Base-by-base conservation (phyloP, 2,888 invertebrate genomes). In the Lithophane leautieri region DNA sequence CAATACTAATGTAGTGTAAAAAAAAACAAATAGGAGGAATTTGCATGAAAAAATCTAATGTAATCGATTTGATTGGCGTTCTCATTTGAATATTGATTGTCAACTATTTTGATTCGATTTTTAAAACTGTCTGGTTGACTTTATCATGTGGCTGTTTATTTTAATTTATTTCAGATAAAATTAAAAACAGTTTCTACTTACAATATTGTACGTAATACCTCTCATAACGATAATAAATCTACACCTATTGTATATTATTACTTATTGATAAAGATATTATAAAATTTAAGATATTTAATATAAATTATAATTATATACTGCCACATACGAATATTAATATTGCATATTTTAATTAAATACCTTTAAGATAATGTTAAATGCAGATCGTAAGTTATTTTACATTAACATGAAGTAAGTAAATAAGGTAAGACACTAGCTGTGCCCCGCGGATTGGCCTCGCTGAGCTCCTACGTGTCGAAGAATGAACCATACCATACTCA, bases 11-110 rank as follows among this genome's bases (percentile, higher is more conserved):
- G 47, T 82, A 74, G 77, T 72, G 73, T 83, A 87, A 87, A 85
- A 87, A 85, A 88, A 89, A 88, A 89, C 82, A 79, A 84, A 86
- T 82, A 85, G 86, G 83, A 78, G 63, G 74, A 81, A 83, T 85
- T 78, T 84, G 73, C 74, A 85, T 72, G 25, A 68, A 56, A 56
- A 28, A 81, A 71, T 79, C 44, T 47, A 78, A 78, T 60, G 14
- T 58, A 68, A 78, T 69, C 47, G 44, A 76, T 86, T 85, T 77
- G 65, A 81, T 70, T 83, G 66, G 47, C 52, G 71, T 62, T 42
- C 44, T 62, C 9, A 67, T 78, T 77, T 85, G 44, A 79, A 79
- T 83, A 81, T 73, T 28, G 11, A 78, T 73, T 73, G 63, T 44
- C 60, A 65, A 65, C 11, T 60, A 19, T 42, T 54, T 70, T n/a